Evolutionary conservation across 2,113 vertebrate genomes (phyloP).

Genomic region (Cyprinodon tularosa): DNA sequence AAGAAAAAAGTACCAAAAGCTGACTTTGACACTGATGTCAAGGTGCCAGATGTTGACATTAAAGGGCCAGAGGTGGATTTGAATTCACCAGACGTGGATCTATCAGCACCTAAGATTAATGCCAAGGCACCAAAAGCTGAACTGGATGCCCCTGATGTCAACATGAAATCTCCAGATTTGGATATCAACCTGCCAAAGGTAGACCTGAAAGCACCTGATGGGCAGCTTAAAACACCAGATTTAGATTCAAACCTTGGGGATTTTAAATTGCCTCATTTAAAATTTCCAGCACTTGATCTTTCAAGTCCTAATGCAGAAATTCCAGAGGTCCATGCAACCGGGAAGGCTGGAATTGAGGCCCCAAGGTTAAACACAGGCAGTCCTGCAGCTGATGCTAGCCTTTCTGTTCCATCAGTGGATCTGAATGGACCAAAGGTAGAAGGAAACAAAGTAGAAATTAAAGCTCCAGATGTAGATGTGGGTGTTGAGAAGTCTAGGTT

Average conservation of each 20-base stretch:
- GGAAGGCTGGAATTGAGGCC: constrained; percentile 44
- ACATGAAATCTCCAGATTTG: constrained; percentile 35
- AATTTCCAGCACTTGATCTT: constrained; percentile 56
- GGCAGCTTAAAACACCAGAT: constrained; percentile 54
- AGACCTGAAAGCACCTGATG: constrained; percentile 36
- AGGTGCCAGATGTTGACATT: constrained; percentile 47
- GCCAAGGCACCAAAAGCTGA: constrained; percentile 32
- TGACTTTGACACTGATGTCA: constrained; percentile 53
- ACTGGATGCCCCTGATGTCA: constrained; percentile 27
- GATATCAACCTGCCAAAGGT: constrained; percentile 37
- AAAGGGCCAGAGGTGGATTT: constrained; percentile 47
- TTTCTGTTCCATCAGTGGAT: constrained; percentile 43
- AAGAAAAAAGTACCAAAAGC: constrained; percentile 56
- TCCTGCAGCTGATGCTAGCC: constrained; percentile 17
- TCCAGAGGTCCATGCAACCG: constrained; percentile 38
- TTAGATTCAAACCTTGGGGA: constrained; percentile 51
- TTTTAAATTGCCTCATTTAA: constrained; percentile 62
- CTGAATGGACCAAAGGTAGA: constrained; percentile 43
- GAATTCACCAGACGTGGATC: constrained; percentile 42
- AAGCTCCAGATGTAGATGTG: constrained; percentile 51
- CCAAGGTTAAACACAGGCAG: constrained; percentile 36
- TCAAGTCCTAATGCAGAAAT: constrained; percentile 55
- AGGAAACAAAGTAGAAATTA: constrained; percentile 44
- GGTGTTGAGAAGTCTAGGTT: constrained; percentile 52
- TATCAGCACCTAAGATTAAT: constrained; percentile 45